Conservation (phyloP, 2,113 vertebrate genomes). For the Budorcas taxicolor region DNA sequence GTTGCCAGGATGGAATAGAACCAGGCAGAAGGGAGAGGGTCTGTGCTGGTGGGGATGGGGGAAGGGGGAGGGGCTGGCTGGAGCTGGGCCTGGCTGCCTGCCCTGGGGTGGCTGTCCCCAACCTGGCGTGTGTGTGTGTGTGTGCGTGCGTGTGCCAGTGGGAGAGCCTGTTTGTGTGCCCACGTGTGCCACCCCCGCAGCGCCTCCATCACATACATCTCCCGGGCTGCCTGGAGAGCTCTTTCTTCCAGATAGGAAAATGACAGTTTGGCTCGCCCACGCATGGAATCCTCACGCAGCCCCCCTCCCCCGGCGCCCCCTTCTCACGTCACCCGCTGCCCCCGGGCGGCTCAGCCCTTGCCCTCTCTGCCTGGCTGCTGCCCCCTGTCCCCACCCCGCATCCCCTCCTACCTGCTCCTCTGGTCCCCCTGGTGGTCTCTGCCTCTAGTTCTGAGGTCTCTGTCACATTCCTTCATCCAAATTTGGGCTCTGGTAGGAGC, state of each 20-base stretch:
- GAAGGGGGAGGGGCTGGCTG: accelerated
- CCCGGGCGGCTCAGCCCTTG: not conserved
- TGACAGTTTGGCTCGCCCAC: slow-evolving; percentile 53
- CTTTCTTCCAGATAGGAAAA: slow-evolving; percentile 28
- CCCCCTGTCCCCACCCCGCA: too few species aligned
- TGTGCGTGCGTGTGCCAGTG: accelerated
- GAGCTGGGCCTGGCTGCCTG: not conserved
- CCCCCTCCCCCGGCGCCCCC: not conserved
- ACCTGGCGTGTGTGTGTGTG: accelerated
- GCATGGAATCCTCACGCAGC: not conserved
- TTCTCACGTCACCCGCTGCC: not conserved
- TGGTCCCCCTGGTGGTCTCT: not conserved
- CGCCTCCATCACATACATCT: slow-evolving; percentile 7
- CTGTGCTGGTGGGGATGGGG: not conserved
- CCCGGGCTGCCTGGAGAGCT: slow-evolving; percentile 55
- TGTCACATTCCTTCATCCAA: not conserved
- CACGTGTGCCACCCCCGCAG: slow-evolving; percentile 16
- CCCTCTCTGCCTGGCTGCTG: not conserved
- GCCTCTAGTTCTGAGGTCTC: not conserved
- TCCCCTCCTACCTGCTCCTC: not conserved
- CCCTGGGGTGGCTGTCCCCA: not conserved
- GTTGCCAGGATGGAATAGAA: not conserved
- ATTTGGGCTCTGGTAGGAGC: not conserved
- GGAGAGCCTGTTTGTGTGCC: not conserved
- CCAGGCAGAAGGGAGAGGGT: not conserved